A percentile compares a stretch with the other conserved stretches of the same genome.
These are phyloP conservation scores for Cylloceria caligata DNA, from an alignment of 2,888 invertebrate species.

Conservation along the genomic window DNA sequence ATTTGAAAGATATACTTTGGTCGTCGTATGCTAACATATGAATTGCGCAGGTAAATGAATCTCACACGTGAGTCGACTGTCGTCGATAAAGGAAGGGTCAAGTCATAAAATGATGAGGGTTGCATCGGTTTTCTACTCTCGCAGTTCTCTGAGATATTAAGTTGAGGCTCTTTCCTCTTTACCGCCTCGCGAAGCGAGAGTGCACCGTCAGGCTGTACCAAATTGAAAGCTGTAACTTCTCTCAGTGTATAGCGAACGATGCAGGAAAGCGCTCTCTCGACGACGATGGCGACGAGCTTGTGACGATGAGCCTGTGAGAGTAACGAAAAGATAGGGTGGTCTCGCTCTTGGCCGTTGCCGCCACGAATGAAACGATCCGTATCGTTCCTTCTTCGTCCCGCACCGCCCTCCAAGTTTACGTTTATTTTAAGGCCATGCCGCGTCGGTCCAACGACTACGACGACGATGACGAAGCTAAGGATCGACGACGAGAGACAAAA, in stretches of 20 bases:
- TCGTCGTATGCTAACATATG: neutral
- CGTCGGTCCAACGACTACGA: slow-evolving; percentile 46
- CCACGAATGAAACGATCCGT: slow-evolving; percentile 64
- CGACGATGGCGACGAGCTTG: slow-evolving; percentile 45
- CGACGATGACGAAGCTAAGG: slow-evolving; percentile 48
- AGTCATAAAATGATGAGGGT: slow-evolving; percentile 53
- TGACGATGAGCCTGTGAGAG: slow-evolving; percentile 58
- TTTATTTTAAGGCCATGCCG: slow-evolving; percentile 65
- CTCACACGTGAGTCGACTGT: neutral
- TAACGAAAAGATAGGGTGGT: slow-evolving; percentile 55
- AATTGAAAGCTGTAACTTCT: slow-evolving; percentile 81
- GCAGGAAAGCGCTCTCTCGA: slow-evolving; percentile 57
- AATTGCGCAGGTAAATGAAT: neutral
- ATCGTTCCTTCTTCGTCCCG: slow-evolving; percentile 52
- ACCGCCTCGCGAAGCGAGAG: slow-evolving; percentile 52
- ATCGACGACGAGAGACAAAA: slow-evolving; percentile 56
- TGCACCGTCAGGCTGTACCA: slow-evolving; percentile 72
- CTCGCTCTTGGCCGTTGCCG: slow-evolving; percentile 41
- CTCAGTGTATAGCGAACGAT: slow-evolving; percentile 68
- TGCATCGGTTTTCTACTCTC: slow-evolving; percentile 15
- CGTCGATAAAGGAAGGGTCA: slow-evolving; percentile 22
- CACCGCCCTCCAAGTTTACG: slow-evolving; percentile 16
- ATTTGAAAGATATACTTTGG: neutral
- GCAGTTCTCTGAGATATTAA: slow-evolving; percentile 53
- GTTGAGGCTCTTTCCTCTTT: slow-evolving; percentile 51